Conservation (phyloP, 2,888 invertebrate species). For the Epsilonema sp. region DNA sequence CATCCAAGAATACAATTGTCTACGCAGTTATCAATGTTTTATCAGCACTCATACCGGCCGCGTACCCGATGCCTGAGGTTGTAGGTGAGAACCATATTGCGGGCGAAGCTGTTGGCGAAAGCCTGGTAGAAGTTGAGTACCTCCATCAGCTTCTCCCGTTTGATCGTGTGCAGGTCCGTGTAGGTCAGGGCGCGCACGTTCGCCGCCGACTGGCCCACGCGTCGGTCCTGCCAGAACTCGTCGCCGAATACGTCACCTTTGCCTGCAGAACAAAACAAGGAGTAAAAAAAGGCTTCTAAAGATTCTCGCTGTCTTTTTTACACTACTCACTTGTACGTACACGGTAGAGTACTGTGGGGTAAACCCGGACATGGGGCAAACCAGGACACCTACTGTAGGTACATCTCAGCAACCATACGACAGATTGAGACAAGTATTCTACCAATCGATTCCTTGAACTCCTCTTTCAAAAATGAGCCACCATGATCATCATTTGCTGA, state of each 20-base stretch:
- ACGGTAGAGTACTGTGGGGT: no score
- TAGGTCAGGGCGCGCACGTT: slow-evolving; percentile 97
- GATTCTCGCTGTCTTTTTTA: not conserved
- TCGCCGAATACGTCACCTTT: slow-evolving; percentile 99
- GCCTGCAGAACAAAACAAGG: no score
- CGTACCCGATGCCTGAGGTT: slow-evolving; percentile 85
- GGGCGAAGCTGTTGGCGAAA: slow-evolving; percentile 93
- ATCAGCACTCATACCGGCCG: not conserved
- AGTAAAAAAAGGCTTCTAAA: not conserved
- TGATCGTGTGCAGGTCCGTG: slow-evolving; percentile 97
- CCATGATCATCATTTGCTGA: no score
- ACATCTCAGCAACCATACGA: no score
- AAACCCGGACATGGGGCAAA: no score
- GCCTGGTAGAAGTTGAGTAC: slow-evolving; percentile 91
- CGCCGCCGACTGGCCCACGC: slow-evolving; percentile 90
- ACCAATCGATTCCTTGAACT: no score
- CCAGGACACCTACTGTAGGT: no score
- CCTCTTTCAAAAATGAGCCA: no score
- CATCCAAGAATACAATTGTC: not conserved
- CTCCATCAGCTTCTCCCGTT: slow-evolving; percentile 34
- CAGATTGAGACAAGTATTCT: no score
- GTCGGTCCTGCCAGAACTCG: slow-evolving; percentile 87
- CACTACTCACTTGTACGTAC: no score
- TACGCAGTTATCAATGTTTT: not conserved
- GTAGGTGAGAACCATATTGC: slow-evolving; percentile 92